phyloP scores from a whole-genome alignment of 2,113 vertebrate genomes.

The Paralichthys olivaceus region DNA sequence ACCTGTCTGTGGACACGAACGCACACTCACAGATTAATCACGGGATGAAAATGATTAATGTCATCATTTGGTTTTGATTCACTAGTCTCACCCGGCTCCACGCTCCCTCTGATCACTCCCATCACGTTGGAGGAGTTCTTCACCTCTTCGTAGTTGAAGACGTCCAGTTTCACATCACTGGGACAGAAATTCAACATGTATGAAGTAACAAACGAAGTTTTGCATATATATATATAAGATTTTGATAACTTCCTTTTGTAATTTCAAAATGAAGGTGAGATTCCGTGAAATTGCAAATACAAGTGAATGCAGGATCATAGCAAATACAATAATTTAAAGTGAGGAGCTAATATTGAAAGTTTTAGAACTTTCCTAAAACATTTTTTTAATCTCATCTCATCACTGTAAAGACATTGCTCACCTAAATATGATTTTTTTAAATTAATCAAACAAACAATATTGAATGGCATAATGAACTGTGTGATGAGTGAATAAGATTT shows the following conservation, averaged over 20 bases:
- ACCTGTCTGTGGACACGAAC: constrained; percentile 82
- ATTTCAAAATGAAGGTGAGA: too few relatives aligned
- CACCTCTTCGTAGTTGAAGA: constrained; percentile 78
- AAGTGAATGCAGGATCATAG: too few relatives aligned
- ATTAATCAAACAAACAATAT: too few relatives aligned
- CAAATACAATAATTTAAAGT: too few relatives aligned
- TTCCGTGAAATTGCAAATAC: too few relatives aligned
- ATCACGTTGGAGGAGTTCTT: constrained; percentile 88
- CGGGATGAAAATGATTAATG: neutral
- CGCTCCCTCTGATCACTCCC: constrained; percentile 88
- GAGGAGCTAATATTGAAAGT: too few relatives aligned
- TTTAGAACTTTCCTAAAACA: neutral
- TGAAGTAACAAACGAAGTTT: neutral
- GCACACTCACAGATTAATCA: neutral
- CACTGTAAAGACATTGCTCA: neutral
- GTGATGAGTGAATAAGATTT: too few relatives aligned
- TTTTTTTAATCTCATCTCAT: neutral
- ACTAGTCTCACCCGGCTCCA: constrained; percentile 86
- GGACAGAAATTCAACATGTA: neutral
- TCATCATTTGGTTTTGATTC: neutral
- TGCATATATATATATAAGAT: too few relatives aligned
- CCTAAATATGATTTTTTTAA: too few relatives aligned
- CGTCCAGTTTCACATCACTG: constrained; percentile 86
- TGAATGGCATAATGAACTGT: too few relatives aligned
- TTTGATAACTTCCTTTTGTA: too few relatives aligned